Conservation (phyloP, 2,113 vertebrate species). For the Rutilus rutilus region DNA sequence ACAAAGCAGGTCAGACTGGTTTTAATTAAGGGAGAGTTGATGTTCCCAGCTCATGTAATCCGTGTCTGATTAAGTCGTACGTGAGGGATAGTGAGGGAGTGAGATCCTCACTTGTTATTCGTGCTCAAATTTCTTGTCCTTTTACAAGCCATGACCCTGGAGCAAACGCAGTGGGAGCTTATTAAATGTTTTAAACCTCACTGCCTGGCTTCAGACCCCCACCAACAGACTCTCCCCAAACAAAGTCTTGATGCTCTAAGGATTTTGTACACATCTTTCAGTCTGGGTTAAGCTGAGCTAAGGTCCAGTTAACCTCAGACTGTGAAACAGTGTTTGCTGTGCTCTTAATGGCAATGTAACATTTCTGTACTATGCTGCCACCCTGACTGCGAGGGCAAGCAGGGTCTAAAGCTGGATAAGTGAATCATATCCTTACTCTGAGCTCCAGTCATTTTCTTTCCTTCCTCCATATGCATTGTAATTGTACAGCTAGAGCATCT, state of each 20-base stretch:
- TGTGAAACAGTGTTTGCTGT: constrained; percentile 14
- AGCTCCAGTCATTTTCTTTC: background rate
- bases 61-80: constrained; percentile 38
- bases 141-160: constrained; percentile 28
- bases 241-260: constrained; percentile 17
- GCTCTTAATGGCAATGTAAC: constrained; percentile 3
- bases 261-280: constrained; percentile 15
- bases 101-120: constrained; percentile 28
- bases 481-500: background rate
- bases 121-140: constrained; percentile 22
- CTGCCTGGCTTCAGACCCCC: constrained; percentile 5
- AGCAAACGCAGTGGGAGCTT: constrained; percentile 32
- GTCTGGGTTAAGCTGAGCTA: constrained; percentile 31
- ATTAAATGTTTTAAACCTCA: constrained; percentile 42
- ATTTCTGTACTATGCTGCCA: too few relatives aligned
- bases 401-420: background rate
- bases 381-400: background rate
- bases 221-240: constrained; percentile 21
- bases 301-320: constrained; percentile 43
- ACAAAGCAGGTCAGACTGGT: constrained; percentile 36
- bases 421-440: background rate
- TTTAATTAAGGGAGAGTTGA: constrained; percentile 44
- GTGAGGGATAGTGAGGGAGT: constrained; percentile 18
- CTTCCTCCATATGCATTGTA: background rate
- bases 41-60: constrained; percentile 24